Percentiles rank a stretch among this genome's conserved stretches.
Evolutionary conservation across 1,140 invertebrate species (phyloP).

Genomic region (Trichonephila clavata): DNA sequence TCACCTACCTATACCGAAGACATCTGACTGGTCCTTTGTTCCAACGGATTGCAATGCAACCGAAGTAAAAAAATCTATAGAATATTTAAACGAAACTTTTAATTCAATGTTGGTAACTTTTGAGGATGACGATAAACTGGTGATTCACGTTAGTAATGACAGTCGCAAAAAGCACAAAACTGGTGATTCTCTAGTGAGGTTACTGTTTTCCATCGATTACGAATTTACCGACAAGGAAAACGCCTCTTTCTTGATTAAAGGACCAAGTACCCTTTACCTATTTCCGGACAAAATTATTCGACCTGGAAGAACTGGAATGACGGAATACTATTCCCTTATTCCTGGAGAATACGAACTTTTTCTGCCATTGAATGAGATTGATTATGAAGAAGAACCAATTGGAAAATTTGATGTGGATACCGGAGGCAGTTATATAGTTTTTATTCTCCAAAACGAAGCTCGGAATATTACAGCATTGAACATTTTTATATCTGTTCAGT

Average conservation of each 20-base stretch:
- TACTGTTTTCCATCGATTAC: neutral
- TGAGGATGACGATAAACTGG: neutral
- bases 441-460: neutral
- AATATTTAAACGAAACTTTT: too few species aligned
- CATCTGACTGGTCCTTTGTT: too few species aligned
- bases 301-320: neutral
- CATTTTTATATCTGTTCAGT: neutral
- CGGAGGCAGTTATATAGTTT: slow-evolving; percentile 8
- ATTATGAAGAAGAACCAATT: neutral
- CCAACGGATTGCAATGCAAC: too few species aligned
- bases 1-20: too few species aligned
- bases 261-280: neutral
- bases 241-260: neutral
- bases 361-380: neutral
- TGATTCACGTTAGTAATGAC: neutral
- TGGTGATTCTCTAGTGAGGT: neutral
- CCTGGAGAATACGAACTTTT: neutral
- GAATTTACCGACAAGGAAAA: neutral
- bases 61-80: too few species aligned
- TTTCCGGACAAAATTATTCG: neutral
- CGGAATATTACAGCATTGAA: neutral
- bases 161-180: neutral
- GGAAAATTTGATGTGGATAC: neutral
- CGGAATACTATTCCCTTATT: neutral
- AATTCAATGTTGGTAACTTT: neutral